Base-by-base conservation (phyloP, 2,888 invertebrate genomes). In the Patella depressa region DNA sequence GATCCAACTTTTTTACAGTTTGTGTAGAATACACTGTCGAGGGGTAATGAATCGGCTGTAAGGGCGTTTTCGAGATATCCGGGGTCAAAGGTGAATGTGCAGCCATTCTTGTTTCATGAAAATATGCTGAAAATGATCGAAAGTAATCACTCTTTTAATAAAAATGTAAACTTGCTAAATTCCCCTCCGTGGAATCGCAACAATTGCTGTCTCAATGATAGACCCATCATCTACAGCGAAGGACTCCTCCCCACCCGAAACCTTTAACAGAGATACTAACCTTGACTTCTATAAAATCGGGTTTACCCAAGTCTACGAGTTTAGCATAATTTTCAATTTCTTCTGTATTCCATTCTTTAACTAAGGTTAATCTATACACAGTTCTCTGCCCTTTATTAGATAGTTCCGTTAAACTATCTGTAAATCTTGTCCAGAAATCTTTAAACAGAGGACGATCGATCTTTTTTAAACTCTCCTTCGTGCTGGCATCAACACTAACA, bases 201-300 rank as follows among this genome's bases (percentile, higher is more conserved):
- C 34, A 3, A 45, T 24, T 45, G 34, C 34, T 45, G 34, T 45
- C 4, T 45, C 5, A 45, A 45, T 45, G 5, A 45, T 45, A 45
- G 34, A 45, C 34, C 34, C 5, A 45, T 5, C 5, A 45, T 5
- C 34, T 45, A 45, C 45, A 29, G 29, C 0, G 17, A 14, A 17
- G 9, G 29, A 29, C 29, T 17, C 19, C n/a, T 7, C 1, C 17
- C 29, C 24, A 7, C 45, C 45, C 45, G 1, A 57, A 15, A 57
- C n/a, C 7, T 17, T 57, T 57, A 57, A 57, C 15, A n/a, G 17
- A 69, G 34, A 59, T 24, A 79, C 83, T 80, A 82, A 93, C 93
- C 91, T 94, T 94, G 65, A 94, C 92, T 90, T 94, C 94, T 82
- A 94, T 94, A 83, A 94, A 94, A 88, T 94, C 93, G 71, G 94